Conservation (phyloP, 2,888 invertebrate genomes). For the Odiellus spinosus region DNA sequence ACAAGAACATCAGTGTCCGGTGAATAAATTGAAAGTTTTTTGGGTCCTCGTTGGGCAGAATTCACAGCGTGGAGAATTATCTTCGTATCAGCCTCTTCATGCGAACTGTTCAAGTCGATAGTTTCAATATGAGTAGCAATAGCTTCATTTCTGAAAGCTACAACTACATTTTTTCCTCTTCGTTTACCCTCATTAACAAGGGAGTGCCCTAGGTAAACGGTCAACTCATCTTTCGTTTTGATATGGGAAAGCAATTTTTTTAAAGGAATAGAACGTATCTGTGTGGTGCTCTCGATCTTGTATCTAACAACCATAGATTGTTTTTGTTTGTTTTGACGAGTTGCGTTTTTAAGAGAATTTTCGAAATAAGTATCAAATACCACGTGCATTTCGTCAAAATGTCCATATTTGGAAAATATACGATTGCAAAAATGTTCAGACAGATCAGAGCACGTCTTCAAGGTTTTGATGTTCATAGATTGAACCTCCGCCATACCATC, state of each 20-base stretch:
- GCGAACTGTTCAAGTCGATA: background rate
- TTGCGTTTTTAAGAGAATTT: too few species aligned
- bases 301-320: too few species aligned
- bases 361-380: too few species aligned
- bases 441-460: too few species aligned
- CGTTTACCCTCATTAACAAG: background rate
- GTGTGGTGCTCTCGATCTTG: background rate
- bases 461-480: too few species aligned
- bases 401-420: too few species aligned
- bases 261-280: background rate
- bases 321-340: too few species aligned
- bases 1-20: background rate
- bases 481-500: too few species aligned
- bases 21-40: background rate
- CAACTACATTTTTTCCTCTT: background rate
- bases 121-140: background rate
- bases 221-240: background rate
- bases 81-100: background rate
- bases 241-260: background rate
- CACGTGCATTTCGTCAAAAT: too few species aligned
- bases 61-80: slow-evolving; percentile 1
- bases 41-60: background rate
- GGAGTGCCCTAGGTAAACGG: background rate
- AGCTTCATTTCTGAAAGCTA: background rate
- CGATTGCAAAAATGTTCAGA: too few species aligned